A percentile compares a stretch with the other conserved stretches of the same genome.
Conservation (phyloP, 2,113 vertebrate species). For the Myiopsitta monachus region DNA sequence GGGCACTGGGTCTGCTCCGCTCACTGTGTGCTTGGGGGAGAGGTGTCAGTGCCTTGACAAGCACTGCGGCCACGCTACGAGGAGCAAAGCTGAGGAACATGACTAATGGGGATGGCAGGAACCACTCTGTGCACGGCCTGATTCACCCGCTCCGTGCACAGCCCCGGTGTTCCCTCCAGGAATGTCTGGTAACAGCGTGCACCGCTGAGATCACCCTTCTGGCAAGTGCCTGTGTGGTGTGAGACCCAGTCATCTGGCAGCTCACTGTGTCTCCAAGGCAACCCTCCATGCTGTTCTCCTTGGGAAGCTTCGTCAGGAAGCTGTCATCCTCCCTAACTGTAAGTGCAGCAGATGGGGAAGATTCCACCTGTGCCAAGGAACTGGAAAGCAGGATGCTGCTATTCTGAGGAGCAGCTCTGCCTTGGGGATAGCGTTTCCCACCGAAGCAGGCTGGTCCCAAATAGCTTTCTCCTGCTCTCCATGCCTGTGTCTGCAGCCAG, state of each 20-base stretch:
- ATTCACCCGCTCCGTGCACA: not conserved
- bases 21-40: rapidly evolving
- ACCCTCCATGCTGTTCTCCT: not conserved
- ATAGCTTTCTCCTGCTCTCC: not conserved
- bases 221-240: not conserved
- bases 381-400: not conserved
- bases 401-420: not conserved
- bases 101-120: not conserved
- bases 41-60: not conserved
- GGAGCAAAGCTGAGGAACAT: not conserved
- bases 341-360: not conserved
- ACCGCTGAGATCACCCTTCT: conserved; percentile 29
- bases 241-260: conserved; percentile 11
- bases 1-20: not conserved
- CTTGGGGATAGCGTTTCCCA: rapidly evolving
- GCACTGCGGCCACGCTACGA: rapidly evolving
- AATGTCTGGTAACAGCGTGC: not conserved
- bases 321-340: not conserved
- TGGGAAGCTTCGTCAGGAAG: not conserved
- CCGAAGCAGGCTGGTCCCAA: not conserved
- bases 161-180: not conserved
- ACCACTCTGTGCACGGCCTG: not conserved
- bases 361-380: not conserved
- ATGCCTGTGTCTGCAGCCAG: not conserved
- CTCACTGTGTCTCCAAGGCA: conserved; percentile 1